Evolutionary conservation across 2,888 invertebrate genomes (phyloP), one percentile per base, ranked within the genome.

Genomic region (Ormyrus nitidulus): DNA sequence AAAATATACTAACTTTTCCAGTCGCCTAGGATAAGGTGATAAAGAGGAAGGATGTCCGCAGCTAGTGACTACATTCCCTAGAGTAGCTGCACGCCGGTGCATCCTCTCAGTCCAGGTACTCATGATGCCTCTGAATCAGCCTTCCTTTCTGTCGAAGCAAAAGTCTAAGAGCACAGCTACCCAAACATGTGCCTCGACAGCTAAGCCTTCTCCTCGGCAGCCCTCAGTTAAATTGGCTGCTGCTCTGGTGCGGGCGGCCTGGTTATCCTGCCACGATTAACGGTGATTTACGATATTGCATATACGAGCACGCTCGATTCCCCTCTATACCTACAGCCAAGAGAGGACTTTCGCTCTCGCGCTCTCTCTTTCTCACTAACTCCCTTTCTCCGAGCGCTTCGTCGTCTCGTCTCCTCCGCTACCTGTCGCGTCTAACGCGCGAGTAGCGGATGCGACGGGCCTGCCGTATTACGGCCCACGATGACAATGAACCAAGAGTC

Each of bases 101-200:
- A 97, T 96, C 91, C 96, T 95, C 91, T 96, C 95, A 88, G 96
- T 96, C 97, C 96, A 97, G 92, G 95, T 96, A 92, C 95, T 96
- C 97, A 97, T 96, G 54, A 13, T 79, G 66, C n/a, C 65, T 64
- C 10, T 6, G 7, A 34, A 34, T 65, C 53, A 6, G 7, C 59
- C 56, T 54, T 13, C 9, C 19, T 13, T 58, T 56, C 51, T 68
- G 46, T 56, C 58, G 58, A 13, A 1, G 5, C 59, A 54, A 72
- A 61, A 54, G 8, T 19, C n/a, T 69, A 19, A 66, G 10, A 54
- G 46, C 19, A 71, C 48, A 19, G 53, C 68, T 73, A 68, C 6
- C 10, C 59, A n/a, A 10, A 61, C 78, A 78, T 73, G 66, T 68
- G 74, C 10, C 44, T 70, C 48, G 8, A 34, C 34, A 34, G 34